These are phyloP conservation scores for Sycobia sp. DNA, from an alignment of 1,140 invertebrate species.

Conservation along the genomic window DNA sequence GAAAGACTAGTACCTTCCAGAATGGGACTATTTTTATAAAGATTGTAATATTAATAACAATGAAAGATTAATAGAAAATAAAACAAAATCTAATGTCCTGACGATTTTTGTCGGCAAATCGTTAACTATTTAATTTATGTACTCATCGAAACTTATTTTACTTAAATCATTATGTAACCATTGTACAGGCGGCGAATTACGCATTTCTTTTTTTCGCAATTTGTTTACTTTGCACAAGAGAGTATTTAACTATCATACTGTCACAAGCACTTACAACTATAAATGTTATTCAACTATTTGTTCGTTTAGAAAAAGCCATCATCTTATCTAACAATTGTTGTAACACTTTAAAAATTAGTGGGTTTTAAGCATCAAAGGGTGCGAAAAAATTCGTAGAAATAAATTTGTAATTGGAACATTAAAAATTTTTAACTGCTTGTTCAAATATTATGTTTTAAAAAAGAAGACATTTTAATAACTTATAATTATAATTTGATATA, in stretches of 20 bases:
- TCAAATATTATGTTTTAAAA: neutral
- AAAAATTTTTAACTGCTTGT: conserved; percentile 1
- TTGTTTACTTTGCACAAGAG: conserved; percentile 27
- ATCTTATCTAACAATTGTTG: conserved; percentile 22
- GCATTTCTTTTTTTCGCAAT: conserved; percentile 24
- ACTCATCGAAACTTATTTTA: conserved; percentile 11
- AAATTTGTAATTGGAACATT: conserved; percentile 20
- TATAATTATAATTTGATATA: neutral
- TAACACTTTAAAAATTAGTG: conserved; percentile 2
- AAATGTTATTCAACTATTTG: conserved; percentile 22
- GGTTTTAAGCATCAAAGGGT: conserved; percentile 13
- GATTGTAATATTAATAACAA: conserved; percentile 18
- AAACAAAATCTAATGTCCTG: conserved; percentile 1
- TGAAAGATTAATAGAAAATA: neutral
- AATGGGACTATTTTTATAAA: conserved; percentile 29
- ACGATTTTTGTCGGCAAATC: conserved; percentile 9
- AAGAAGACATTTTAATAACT: neutral
- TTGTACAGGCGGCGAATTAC: conserved; percentile 16
- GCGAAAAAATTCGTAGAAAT: conserved; percentile 18
- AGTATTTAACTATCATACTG: conserved; percentile 13
- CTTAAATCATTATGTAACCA: conserved; percentile 7
- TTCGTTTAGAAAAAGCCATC: conserved; percentile 18
- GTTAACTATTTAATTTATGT: conserved; percentile 17
- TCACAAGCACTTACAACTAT: conserved; percentile 16
- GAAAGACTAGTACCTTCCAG: conserved; percentile 34